A percentile compares a stretch with the other conserved stretches of the same genome.
phyloP scores from a whole-genome alignment of 2,113 vertebrate species.

The Lophochroa leadbeateri region DNA sequence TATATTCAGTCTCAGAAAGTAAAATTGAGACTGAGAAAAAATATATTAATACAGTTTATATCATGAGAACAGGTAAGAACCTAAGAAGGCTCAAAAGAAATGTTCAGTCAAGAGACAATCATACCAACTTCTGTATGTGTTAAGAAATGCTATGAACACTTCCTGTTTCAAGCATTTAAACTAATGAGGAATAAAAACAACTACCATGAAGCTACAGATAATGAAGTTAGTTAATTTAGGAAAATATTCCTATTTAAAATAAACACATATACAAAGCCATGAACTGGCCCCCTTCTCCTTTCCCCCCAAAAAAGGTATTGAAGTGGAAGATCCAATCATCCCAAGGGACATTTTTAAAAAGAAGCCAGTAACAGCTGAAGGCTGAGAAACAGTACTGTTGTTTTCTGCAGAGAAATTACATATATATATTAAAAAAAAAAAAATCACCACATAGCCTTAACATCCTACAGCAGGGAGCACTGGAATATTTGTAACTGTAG shows the following conservation, averaged over 20 bases:
- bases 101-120: neutral
- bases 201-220: neutral
- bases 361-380: neutral
- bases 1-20: neutral
- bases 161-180: neutral
- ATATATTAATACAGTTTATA: neutral
- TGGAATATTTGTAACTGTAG: neutral
- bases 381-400: neutral
- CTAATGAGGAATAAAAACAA: neutral
- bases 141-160: neutral
- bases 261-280: neutral
- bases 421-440: neutral
- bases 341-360: neutral
- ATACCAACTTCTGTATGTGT: neutral
- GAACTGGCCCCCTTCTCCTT: neutral
- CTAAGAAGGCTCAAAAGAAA: neutral
- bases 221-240: neutral
- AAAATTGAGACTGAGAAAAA: neutral
- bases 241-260: neutral
- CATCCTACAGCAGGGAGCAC: neutral
- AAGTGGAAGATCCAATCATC: neutral
- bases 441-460: neutral
- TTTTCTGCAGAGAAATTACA: neutral
- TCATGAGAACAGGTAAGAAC: neutral
- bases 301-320: accelerated